These are phyloP conservation scores for Heliocidaris erythrogramma DNA, from an alignment of 35 echinoderm and acorn worm genomes.

Conservation along the genomic window DNA sequence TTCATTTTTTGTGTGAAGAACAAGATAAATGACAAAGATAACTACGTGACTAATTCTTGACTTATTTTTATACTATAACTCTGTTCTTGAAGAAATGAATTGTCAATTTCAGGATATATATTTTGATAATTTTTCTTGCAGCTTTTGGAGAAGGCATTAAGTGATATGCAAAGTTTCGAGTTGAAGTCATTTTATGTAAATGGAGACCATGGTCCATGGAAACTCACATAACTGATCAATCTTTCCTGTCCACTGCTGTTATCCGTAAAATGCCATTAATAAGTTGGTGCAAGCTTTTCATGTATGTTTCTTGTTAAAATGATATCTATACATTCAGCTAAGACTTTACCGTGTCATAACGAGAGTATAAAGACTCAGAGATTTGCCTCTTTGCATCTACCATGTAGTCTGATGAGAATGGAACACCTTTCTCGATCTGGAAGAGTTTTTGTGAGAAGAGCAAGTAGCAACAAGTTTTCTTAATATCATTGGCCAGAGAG, in stretches of 20 bases:
- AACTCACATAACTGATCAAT: neutral
- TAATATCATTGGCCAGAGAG: neutral
- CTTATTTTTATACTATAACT: neutral
- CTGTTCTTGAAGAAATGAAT: constrained; percentile 5
- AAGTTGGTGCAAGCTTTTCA: neutral
- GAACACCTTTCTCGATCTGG: neutral
- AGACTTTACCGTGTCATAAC: neutral
- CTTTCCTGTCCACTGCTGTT: neutral
- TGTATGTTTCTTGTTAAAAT: neutral
- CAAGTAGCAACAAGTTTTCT: neutral
- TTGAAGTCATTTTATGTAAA: neutral
- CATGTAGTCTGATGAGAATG: neutral
- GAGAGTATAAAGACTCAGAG: neutral
- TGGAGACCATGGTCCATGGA: neutral
- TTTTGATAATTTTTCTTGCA: constrained; percentile 5
- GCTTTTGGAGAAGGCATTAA: neutral
- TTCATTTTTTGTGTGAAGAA: neutral
- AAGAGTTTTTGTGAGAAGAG: neutral
- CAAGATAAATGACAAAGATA: neutral
- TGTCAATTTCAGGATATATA: neutral
- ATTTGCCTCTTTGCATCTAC: neutral
- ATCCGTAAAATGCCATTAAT: neutral
- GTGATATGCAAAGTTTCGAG: neutral
- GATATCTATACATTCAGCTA: neutral
- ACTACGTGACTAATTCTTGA: neutral